Base-by-base conservation (phyloP, 92 coral and sea anemone species). In the Paramuricea clavata region DNA sequence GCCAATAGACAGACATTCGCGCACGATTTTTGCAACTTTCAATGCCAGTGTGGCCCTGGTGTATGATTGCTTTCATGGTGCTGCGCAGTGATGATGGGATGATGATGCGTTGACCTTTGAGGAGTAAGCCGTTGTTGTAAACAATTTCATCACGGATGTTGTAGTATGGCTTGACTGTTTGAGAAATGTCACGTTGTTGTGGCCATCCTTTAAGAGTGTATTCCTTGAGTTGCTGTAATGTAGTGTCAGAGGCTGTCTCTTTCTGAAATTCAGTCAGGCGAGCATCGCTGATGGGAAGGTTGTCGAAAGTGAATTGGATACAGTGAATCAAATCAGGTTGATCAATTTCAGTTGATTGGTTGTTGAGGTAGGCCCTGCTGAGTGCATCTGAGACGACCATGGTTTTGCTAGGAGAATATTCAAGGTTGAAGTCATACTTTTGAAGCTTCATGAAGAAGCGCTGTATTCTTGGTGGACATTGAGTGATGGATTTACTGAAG, bases 201-300 rank as follows among this genome's bases (percentile, higher is more conserved):
- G 86, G 86, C 77, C 65, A 81, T 47, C 86, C 76, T 25, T 67
- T 82, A 49, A 82, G 34, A 42, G 73, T 62, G 57, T 44, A 36
- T 47, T 73, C 50, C 43, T 67, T 82, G 64, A 82, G 65, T n/a
- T 44, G 52, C 62, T 82, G 81, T 23, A 84, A 70, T 23, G 42
- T 56, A 23, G 81, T 16, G 39, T 84, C 82, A 72, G 57, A 50
- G 49, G 69, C 71, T 52, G 88, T 84, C 17, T 49, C 88, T 34
- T 19, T 19, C 44, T 57, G 65, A 57, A 57, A 11, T 57, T 57
- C 4, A 57, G 3, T 57, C 16, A 22, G 30, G 26, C 65, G 26
- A n/a, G 65, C 21, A 1, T 68, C 74, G 25, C 41, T 68, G 42
- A 68, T 68, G 5, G 74, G 43, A 68, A 68, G 74, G 47, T 8